phyloP scores from a whole-genome alignment of 2,888 invertebrate genomes.

The Andrena dorsata region DNA sequence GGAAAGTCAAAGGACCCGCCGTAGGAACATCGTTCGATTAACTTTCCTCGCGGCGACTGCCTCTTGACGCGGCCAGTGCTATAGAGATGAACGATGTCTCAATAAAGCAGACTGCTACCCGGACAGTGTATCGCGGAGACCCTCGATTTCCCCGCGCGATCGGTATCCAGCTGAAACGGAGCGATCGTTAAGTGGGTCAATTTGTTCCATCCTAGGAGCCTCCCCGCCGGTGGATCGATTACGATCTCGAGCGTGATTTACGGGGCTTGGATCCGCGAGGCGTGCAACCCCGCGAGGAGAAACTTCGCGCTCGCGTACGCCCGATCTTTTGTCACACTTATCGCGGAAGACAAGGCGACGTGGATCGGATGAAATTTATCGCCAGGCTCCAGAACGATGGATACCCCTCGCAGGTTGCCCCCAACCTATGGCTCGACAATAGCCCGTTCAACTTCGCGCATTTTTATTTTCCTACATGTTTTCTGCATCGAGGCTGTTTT shows the following conservation, averaged over 20 bases:
- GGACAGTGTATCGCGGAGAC: not conserved
- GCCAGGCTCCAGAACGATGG: constrained; percentile 9
- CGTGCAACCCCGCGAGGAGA: constrained; percentile 55
- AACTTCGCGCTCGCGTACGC: constrained; percentile 44
- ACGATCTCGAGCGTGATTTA: constrained; percentile 67
- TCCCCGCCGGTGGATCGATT: constrained; percentile 63
- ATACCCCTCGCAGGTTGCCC: constrained; percentile 2
- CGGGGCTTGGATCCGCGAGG: constrained; percentile 48
- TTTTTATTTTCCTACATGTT: constrained; percentile 21
- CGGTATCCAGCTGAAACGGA: constrained; percentile 38
- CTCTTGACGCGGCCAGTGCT: not conserved
- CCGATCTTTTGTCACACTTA: constrained; percentile 62
- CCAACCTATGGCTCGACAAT: not conserved
- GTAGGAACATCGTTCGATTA: not conserved
- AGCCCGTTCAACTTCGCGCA: constrained; percentile 8
- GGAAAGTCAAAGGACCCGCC: not conserved
- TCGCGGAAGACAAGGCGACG: constrained; percentile 14
- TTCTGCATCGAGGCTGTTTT: not conserved
- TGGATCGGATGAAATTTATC: constrained; percentile 36
- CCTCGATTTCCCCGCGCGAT: constrained; percentile 40
- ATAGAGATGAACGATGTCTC: constrained; percentile 34
- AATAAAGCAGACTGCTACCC: constrained; percentile 24
- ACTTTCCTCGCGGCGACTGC: not conserved
- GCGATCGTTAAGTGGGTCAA: constrained; percentile 67
- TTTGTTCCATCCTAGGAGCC: constrained; percentile 52